phyloP scores from a whole-genome alignment of 1,140 invertebrate genomes.

The Pemphigus obesinymphae region DNA sequence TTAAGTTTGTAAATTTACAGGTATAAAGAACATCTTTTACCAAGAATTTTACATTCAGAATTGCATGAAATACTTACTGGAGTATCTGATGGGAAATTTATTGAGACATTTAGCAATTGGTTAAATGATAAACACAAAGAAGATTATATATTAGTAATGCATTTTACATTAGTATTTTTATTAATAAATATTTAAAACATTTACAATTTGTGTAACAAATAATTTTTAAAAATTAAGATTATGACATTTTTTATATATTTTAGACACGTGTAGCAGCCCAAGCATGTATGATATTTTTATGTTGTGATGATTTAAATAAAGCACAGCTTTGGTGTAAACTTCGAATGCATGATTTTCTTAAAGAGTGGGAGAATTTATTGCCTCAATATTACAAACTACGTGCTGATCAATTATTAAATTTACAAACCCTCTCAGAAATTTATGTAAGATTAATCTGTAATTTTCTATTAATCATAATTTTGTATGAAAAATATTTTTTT shows the following conservation, averaged over 20 bases:
- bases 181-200: not conserved
- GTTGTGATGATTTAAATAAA: slow-evolving; percentile 9
- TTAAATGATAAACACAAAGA: not conserved
- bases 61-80: not conserved
- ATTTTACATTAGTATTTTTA: not conserved
- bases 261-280: not conserved
- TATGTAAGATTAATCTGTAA: not conserved
- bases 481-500: not conserved
- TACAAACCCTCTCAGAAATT: slow-evolving; percentile 1
- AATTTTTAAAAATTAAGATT: not conserved
- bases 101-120: not conserved
- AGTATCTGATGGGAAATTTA: not conserved
- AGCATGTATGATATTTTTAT: slow-evolving; percentile 17
- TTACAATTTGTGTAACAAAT: too few species aligned
- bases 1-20: not conserved
- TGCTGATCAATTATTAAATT: not conserved
- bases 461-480: not conserved
- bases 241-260: not conserved
- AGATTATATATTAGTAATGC: slow-evolving; percentile 9
- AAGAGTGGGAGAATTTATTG: not conserved
- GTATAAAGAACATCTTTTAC: not conserved
- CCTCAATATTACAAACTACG: slow-evolving; percentile 1
- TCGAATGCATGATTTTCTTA: not conserved
- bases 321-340: not conserved
- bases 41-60: slow-evolving; percentile 5